Conservation (phyloP, 2,888 invertebrate genomes). For the Nycteola revayana region DNA sequence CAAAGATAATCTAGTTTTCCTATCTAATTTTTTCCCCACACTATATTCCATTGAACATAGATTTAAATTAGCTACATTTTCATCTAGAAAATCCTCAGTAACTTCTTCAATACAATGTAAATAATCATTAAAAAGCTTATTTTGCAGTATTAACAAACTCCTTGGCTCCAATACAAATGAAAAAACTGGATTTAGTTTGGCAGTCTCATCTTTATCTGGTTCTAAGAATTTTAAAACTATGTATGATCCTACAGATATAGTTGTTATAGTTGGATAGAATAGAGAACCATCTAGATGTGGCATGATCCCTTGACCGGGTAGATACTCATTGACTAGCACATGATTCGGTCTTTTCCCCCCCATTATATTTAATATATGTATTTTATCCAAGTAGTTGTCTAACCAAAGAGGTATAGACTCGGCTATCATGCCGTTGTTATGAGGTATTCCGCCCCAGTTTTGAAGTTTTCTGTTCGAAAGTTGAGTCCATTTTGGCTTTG, state of each 20-base stretch:
- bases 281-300: constrained; percentile 98
- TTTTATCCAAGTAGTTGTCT: constrained; percentile 85
- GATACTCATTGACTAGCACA: constrained; percentile 96
- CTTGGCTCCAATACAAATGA: constrained; percentile 92
- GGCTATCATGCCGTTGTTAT: constrained; percentile 95
- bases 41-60: constrained; percentile 81
- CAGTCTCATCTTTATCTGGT: constrained; percentile 59
- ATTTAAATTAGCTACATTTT: constrained; percentile 84
- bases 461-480: constrained; percentile 95
- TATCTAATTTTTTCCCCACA: constrained; percentile 78
- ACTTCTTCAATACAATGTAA: constrained; percentile 93
- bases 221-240: constrained; percentile 93
- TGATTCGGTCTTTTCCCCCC: constrained; percentile 92
- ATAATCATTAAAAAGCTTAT: constrained; percentile 90
- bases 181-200: constrained; percentile 72
- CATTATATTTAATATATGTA: constrained; percentile 86
- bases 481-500: constrained; percentile 98
- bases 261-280: constrained; percentile 95
- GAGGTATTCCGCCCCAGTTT: constrained; percentile 98
- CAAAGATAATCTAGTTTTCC: constrained; percentile 91
- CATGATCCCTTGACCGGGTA: constrained; percentile 97
- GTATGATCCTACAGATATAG: constrained; percentile 95
- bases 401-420: constrained; percentile 95
- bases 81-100: constrained; percentile 83
- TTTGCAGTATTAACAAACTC: constrained; percentile 92